These are phyloP conservation scores for Equus przewalskii DNA, from an alignment of 2,113 vertebrate species.

Conservation along the genomic window DNA sequence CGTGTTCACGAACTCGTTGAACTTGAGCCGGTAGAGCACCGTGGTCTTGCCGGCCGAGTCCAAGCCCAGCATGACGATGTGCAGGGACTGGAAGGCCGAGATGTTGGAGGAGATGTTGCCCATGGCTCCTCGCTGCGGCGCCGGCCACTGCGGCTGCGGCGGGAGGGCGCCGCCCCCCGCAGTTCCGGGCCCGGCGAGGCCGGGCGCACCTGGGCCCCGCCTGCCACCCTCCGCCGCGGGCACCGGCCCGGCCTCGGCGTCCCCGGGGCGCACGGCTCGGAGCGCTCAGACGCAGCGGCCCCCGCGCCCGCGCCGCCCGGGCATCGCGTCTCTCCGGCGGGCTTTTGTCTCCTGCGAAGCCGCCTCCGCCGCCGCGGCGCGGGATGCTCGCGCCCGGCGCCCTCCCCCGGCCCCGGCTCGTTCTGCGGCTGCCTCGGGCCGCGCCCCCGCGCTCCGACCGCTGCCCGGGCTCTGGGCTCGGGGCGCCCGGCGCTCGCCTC, in stretches of 20 bases:
- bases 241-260: neutral
- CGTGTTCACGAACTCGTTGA: constrained; percentile 99
- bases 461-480: neutral
- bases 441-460: constrained; percentile 66
- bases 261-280: neutral
- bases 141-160: constrained; percentile 80
- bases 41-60: constrained; percentile 98
- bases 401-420: neutral
- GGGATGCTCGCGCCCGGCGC: constrained; percentile 34
- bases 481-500: neutral
- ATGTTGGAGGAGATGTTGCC: constrained; percentile 98
- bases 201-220: constrained; percentile 65
- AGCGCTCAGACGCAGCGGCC: constrained; percentile 44
- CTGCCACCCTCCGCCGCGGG: constrained; percentile 25
- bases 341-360: constrained; percentile 62
- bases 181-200: neutral
- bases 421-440: constrained; percentile 62
- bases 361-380: neutral
- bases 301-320: neutral
- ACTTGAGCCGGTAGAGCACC: constrained; percentile 96
- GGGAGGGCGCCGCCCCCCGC: constrained; percentile 78
- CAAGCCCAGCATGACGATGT: constrained; percentile 98
- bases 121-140: constrained; percentile 88
- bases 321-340: constrained; percentile 6
- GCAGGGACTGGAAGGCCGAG: constrained; percentile 97